These are phyloP conservation scores for Oreochromis spilurus DNA, from an alignment of 2,113 vertebrate genomes.

Conservation along the genomic window DNA sequence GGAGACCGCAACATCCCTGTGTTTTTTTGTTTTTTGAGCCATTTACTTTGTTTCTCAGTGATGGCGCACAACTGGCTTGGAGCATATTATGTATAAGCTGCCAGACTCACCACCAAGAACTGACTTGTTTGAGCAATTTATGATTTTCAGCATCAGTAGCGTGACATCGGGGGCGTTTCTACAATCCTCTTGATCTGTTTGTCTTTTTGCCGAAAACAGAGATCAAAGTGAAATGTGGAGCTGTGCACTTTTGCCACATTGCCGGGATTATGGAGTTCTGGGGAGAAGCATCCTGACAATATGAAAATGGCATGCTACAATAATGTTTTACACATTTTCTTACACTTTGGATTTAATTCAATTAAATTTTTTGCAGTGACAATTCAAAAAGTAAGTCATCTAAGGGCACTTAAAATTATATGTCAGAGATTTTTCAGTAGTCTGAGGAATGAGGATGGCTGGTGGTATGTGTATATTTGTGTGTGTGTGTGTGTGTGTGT, in stretches of 20 bases:
- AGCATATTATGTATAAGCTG: neutral
- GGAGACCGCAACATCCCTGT: conserved; percentile 33
- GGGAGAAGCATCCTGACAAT: neutral
- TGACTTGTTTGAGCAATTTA: conserved; percentile 16
- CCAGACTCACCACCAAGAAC: conserved; percentile 8
- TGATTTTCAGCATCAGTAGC: conserved; percentile 23
- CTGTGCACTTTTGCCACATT: neutral
- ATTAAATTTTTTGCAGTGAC: neutral
- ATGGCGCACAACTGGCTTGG: neutral
- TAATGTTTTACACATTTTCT: conserved; percentile 9
- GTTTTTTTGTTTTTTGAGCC: conserved; percentile 19
- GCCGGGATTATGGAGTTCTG: conserved; percentile 7
- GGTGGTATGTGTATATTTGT: neutral
- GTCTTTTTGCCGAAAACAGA: neutral
- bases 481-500: accelerated
- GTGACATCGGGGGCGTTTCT: neutral
- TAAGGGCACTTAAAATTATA: neutral
- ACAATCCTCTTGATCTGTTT: conserved; percentile 4
- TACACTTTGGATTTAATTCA: neutral
- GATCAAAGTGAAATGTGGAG: conserved; percentile 5
- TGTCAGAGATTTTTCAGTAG: neutral
- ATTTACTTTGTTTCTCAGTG: conserved; percentile 27
- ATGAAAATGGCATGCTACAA: conserved; percentile 4
- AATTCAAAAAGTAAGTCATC: neutral
- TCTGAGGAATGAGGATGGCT: neutral